Conservation (phyloP, 2,888 invertebrate genomes). For the Oxytorus armatus region DNA sequence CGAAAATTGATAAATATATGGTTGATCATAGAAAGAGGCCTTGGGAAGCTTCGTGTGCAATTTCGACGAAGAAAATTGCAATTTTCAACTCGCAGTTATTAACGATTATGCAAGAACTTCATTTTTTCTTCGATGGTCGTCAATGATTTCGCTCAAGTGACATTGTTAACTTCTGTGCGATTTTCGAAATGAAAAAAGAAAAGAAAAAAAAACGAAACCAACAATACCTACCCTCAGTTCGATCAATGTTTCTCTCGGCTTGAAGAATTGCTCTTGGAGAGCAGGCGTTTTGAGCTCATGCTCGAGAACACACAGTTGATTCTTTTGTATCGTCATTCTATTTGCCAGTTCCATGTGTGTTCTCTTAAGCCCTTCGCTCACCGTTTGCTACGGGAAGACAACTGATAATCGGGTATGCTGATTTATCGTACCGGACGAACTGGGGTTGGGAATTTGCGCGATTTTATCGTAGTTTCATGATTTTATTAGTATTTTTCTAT, state of each 20-base stretch:
- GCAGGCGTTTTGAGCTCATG: constrained; percentile 77
- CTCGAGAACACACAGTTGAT: constrained; percentile 78
- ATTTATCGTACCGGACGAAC: constrained; percentile 22
- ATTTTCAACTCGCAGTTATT: too few relatives aligned
- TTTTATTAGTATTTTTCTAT: too few relatives aligned
- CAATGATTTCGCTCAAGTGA: too few relatives aligned
- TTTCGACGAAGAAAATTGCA: too few relatives aligned
- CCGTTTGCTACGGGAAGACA: constrained; percentile 71
- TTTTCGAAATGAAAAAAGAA: neutral
- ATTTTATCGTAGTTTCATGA: neutral
- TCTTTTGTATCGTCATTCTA: constrained; percentile 77
- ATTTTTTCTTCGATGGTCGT: too few relatives aligned
- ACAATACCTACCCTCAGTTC: constrained; percentile 65
- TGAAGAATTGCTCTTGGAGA: constrained; percentile 73
- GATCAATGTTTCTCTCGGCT: constrained; percentile 69
- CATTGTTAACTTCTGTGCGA: too few relatives aligned
- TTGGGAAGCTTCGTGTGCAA: too few relatives aligned
- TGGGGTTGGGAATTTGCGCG: constrained; percentile 5
- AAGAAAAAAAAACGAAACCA: neutral
- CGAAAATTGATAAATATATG: too few relatives aligned
- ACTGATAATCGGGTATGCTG: constrained; percentile 42
- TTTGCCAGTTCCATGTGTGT: constrained; percentile 78
- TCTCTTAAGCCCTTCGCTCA: constrained; percentile 76
- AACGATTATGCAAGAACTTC: neutral
- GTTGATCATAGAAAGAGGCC: too few relatives aligned